Evolutionary conservation across 2,797 vertebrate genomes (phyloP).

Genomic region (Gymnocypris eckloni): DNA sequence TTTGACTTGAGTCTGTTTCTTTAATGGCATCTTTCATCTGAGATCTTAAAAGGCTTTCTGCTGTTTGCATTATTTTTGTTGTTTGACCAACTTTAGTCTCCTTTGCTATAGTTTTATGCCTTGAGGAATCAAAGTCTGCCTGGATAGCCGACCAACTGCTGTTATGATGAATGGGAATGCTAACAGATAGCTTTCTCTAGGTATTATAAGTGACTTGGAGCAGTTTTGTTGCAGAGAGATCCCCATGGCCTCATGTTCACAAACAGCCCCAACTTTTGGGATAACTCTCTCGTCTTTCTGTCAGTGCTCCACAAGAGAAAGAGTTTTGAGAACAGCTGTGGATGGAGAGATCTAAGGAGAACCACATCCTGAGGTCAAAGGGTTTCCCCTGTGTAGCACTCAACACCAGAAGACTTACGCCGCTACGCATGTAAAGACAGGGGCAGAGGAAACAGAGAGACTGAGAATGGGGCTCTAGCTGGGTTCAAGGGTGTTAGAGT

Average conservation of each 20-base stretch:
- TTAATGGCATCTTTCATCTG: slow-evolving; percentile 39
- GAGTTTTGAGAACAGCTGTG: slow-evolving; percentile 31
- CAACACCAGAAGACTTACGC: slow-evolving; percentile 52
- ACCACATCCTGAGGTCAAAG: slow-evolving; percentile 49
- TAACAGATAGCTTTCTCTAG: slow-evolving; percentile 22
- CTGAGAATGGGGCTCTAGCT: slow-evolving; percentile 22
- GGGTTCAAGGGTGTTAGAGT: slow-evolving; percentile 33
- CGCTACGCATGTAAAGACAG: slow-evolving; percentile 25
- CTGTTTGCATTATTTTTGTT: slow-evolving; percentile 13
- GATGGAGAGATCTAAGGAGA: slow-evolving; percentile 45
- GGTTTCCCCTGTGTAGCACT: slow-evolving; percentile 52
- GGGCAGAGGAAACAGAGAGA: slow-evolving; percentile 21
- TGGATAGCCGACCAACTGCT: neutral
- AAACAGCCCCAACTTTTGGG: slow-evolving; percentile 29
- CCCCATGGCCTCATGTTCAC: slow-evolving; percentile 31
- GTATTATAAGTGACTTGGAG: neutral
- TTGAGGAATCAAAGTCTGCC: neutral
- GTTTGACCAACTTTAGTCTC: neutral
- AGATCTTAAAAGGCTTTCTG: slow-evolving; percentile 17
- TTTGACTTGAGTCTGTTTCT: slow-evolving; percentile 33
- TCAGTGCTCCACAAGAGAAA: slow-evolving; percentile 8
- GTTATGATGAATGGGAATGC: neutral
- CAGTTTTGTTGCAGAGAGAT: slow-evolving; percentile 5
- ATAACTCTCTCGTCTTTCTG: neutral
- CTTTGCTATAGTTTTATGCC: neutral